These are phyloP conservation scores for Alectura lathami DNA, from an alignment of 2,113 vertebrate species.

Conservation along the genomic window DNA sequence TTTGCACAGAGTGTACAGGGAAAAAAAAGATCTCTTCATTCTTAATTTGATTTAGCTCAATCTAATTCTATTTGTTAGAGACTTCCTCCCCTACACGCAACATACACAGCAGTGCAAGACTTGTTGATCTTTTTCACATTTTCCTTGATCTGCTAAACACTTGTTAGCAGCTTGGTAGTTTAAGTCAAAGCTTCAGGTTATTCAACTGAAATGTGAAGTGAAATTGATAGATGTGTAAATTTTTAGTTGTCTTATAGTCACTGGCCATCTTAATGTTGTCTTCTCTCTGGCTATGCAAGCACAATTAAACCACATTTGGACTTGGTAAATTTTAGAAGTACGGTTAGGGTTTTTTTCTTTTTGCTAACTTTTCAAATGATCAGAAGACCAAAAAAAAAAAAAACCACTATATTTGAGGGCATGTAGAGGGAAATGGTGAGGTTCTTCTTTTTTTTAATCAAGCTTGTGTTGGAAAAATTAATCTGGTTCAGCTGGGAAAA, in stretches of 20 bases:
- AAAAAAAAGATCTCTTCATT: background rate
- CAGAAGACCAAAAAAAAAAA: background rate
- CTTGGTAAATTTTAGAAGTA: background rate
- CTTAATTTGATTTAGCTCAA: background rate
- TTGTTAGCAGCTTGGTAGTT: background rate
- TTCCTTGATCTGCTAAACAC: background rate
- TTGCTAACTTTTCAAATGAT: background rate
- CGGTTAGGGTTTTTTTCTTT: background rate
- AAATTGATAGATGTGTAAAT: background rate
- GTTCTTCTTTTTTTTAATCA: background rate
- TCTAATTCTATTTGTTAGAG: background rate
- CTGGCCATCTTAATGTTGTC: background rate
- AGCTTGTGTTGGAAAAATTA: background rate
- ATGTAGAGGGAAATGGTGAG: background rate
- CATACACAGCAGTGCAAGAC: background rate
- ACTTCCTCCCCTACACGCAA: background rate
- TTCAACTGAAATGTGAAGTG: background rate
- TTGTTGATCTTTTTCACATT: background rate
- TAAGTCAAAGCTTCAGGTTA: background rate
- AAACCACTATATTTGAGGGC: background rate
- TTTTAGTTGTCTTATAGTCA: background rate
- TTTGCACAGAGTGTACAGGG: background rate
- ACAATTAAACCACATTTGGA: background rate
- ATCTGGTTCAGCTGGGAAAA: background rate
- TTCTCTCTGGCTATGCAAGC: background rate